A percentile compares a stretch with the other conserved stretches of the same genome.
These are phyloP conservation scores for Cydia splendana DNA, from an alignment of 1,140 invertebrate genomes.

Conservation along the genomic window DNA sequence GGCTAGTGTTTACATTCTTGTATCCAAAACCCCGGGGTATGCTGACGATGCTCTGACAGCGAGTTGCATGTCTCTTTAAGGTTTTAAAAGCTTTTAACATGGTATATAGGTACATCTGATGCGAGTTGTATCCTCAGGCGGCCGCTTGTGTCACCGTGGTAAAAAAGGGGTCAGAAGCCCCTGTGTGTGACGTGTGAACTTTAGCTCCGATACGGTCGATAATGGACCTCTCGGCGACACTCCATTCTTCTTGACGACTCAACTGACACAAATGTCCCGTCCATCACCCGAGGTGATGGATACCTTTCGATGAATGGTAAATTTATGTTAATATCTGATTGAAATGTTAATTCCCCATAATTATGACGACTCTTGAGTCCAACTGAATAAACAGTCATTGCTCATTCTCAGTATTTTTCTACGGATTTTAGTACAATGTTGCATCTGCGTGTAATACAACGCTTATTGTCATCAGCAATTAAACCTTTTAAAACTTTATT, in stretches of 20 bases:
- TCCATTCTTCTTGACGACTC: conserved; percentile 61
- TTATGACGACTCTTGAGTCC: conserved; percentile 58
- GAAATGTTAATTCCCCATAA: conserved; percentile 72
- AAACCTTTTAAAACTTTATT: background rate
- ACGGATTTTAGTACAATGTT: background rate
- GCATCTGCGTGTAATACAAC: conserved; percentile 6
- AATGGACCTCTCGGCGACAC: conserved; percentile 48
- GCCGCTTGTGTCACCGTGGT: no score
- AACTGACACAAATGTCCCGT: conserved; percentile 71
- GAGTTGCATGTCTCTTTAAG: no score
- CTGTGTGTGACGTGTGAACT: conserved; percentile 69
- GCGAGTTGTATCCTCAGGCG: background rate
- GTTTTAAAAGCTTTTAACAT: no score
- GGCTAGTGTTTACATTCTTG: no score
- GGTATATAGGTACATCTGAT: no score
- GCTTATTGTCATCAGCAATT: background rate
- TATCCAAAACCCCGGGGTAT: no score
- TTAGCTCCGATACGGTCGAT: conserved; percentile 46
- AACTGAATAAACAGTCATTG: conserved; percentile 63
- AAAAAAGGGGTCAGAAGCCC: conserved; percentile 38
- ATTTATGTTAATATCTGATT: conserved; percentile 71
- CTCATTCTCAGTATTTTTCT: conserved; percentile 52
- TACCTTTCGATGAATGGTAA: conserved; percentile 62
- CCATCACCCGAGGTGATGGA: conserved; percentile 64
- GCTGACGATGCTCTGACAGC: no score